Evolutionary conservation across 2,888 invertebrate species (phyloP), one percentile per base, ranked within the genome.

Genomic region (Caenorhabditis sinica): DNA sequence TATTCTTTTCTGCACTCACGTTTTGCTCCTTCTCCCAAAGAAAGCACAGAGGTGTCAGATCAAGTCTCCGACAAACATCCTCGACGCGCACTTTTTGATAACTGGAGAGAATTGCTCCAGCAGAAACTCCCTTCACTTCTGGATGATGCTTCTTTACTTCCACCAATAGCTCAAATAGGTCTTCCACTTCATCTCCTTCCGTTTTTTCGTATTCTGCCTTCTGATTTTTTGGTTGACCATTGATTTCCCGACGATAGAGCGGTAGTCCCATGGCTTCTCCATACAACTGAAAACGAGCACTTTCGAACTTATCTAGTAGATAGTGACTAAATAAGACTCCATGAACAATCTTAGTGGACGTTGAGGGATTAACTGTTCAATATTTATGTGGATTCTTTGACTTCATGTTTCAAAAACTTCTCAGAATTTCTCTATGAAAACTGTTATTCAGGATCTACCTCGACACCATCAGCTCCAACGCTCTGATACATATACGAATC

Each of bases 401-500:
- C n/a, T n/a, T 40, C 40, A 40, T 9, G 40, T 40, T 40, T 13
- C 40, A 40, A 40, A 13, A 40, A 40, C 40, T 13, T 9, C 40
- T 13, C 11, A 40, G 13, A 40, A 4, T 13, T 40, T 40, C 40
- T 9, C 9, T 40, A 40, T n/a, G n/a, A n/a, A 40, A 40, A 13
- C 40, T 40, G 49, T 20, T 20, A 40, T 49, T 53, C 53, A 49
- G 30, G 17, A 66, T 30, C n/a, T 33, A 92, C 90, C 88, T 96
- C 95, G 87, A 99, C 96, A 23, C 96, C 97, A 94, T 97, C 96
- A 93, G 97, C 96, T 0, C 98, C 99, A 75, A 99, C 98, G 69
- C 97, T 97, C 94, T 99, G 99, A 93, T 98, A 99, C 99, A 99
- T 99, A 93, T 96, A 98, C 93, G 97, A 97, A 93, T 98, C 97